Conservation (phyloP, 2,113 vertebrate genomes). For the Ardeotis arabs region DNA sequence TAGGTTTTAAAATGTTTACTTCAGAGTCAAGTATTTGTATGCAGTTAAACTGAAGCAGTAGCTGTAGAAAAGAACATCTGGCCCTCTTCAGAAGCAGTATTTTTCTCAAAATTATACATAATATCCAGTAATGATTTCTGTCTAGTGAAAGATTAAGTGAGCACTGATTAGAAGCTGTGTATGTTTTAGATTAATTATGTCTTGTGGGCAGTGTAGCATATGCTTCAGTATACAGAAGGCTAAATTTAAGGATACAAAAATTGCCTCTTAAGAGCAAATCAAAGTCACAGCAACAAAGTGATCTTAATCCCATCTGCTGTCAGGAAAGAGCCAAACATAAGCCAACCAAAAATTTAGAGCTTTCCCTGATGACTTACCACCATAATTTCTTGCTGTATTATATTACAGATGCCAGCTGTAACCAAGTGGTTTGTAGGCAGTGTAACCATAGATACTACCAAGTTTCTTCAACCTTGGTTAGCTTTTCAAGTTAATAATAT, state of each 20-base stretch:
- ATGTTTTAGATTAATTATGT: slow-evolving; percentile 47
- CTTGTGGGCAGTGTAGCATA: slow-evolving; percentile 37
- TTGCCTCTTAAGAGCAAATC: slow-evolving; percentile 5
- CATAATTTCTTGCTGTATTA: background rate
- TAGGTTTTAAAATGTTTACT: background rate
- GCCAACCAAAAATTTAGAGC: background rate
- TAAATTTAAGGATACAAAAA: slow-evolving; percentile 42
- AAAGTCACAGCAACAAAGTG: background rate
- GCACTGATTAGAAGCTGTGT: slow-evolving; percentile 30
- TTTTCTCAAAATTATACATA: slow-evolving; percentile 37
- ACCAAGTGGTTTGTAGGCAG: background rate
- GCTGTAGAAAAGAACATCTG: slow-evolving; percentile 47
- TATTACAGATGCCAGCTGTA: background rate
- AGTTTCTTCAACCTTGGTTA: background rate
- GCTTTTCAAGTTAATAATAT: background rate
- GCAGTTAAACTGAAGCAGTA: background rate
- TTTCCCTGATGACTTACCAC: background rate
- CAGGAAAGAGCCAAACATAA: background rate
- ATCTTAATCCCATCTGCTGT: slow-evolving; percentile 23
- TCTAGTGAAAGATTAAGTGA: slow-evolving; percentile 14
- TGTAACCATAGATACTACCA: background rate
- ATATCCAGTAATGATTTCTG: slow-evolving; percentile 34
- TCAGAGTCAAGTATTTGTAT: background rate
- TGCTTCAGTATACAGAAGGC: background rate
- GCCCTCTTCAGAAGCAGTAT: slow-evolving; percentile 14